These are phyloP conservation scores for Drosophila anomelani DNA, from an alignment of 2,888 invertebrate genomes.

Conservation along the genomic window DNA sequence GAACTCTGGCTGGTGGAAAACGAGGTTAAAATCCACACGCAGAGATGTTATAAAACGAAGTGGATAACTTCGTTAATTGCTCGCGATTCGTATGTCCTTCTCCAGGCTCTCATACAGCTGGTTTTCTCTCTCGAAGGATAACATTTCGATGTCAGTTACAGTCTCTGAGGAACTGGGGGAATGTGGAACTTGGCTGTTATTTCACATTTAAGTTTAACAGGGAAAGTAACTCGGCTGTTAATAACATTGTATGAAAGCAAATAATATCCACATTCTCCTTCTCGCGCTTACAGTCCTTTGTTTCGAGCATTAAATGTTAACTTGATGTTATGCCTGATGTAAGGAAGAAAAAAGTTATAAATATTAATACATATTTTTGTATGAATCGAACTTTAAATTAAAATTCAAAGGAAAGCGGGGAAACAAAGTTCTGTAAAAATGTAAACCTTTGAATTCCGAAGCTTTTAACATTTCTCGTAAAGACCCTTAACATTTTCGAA, in stretches of 20 bases:
- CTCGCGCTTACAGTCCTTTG: neutral
- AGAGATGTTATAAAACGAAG: constrained; percentile 35
- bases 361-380: neutral
- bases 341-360: neutral
- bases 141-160: constrained; percentile 2
- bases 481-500: constrained; percentile 4
- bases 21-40: constrained; percentile 72
- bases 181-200: neutral
- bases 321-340: neutral
- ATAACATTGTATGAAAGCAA: neutral
- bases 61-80: constrained; percentile 35
- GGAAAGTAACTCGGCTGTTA: neutral
- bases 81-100: neutral
- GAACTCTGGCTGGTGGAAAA: constrained; percentile 35
- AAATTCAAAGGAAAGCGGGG: neutral
- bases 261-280: constrained; percentile 12
- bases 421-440: neutral
- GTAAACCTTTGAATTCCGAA: neutral
- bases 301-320: too few relatives aligned
- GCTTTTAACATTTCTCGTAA: neutral
- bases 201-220: neutral
- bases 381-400: neutral
- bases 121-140: constrained; percentile 3
- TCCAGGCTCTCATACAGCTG: neutral
- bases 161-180: neutral